Conservation (phyloP, 1,140 invertebrate genomes). For the Microplitis demolitor region DNA sequence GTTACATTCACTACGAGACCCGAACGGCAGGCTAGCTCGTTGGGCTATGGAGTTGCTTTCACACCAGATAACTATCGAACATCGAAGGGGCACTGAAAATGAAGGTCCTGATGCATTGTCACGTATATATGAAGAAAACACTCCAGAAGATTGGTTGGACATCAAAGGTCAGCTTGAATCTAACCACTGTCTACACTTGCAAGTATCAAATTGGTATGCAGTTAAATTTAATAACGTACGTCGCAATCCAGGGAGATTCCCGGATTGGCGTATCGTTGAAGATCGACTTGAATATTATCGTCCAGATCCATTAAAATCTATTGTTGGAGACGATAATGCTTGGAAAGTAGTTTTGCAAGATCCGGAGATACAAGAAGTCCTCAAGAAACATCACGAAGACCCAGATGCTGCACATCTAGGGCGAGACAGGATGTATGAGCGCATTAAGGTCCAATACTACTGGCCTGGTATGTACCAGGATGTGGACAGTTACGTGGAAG, state of each 20-base stretch:
- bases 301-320: not conserved
- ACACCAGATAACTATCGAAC: slow-evolving; percentile 31
- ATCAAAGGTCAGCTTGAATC: too few species aligned
- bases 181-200: too few species aligned
- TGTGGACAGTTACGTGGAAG: slow-evolving; percentile 24
- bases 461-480: slow-evolving; percentile 42
- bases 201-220: too few species aligned
- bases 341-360: slow-evolving; percentile 34
- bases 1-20: slow-evolving; percentile 21
- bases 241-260: slow-evolving; percentile 16
- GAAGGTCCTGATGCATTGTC: slow-evolving; percentile 35
- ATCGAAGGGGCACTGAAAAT: slow-evolving; percentile 41
- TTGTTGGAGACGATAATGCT: slow-evolving; percentile 17
- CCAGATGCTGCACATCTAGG: slow-evolving; percentile 39
- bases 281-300: slow-evolving; percentile 23
- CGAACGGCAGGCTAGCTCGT: slow-evolving; percentile 19
- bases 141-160: too few species aligned
- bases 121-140: not conserved
- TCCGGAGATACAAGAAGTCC: not conserved
- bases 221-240: not conserved
- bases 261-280: slow-evolving; percentile 17
- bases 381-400: slow-evolving; percentile 25
- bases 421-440: slow-evolving; percentile 35
- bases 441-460: slow-evolving; percentile 33
- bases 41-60: slow-evolving; percentile 23